phyloP scores from a whole-genome alignment of 2,888 invertebrate species.

The Agapetus fuscipes region DNA sequence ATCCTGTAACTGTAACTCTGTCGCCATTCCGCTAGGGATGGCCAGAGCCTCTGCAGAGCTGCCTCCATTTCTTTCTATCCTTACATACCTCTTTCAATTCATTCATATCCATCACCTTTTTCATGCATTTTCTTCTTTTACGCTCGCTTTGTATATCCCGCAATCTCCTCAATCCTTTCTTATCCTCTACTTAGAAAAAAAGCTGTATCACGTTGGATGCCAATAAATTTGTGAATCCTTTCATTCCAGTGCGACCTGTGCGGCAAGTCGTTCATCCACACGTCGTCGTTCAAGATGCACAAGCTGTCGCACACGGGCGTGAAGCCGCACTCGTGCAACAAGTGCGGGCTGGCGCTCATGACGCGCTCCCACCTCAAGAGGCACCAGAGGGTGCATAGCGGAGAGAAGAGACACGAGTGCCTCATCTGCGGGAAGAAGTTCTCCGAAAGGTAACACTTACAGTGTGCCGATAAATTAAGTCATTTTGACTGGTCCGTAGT shows the following conservation, averaged over 20 bases:
- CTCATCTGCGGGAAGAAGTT: constrained; percentile 48
- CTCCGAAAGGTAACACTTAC: constrained; percentile 39
- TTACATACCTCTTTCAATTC: no score
- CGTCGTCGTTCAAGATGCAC: constrained; percentile 62
- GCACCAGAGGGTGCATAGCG: constrained; percentile 56
- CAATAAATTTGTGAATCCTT: no score
- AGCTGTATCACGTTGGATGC: no score
- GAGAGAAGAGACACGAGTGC: constrained; percentile 52
- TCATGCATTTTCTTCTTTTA: no score
- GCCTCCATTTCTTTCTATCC: no score
- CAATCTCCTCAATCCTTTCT: no score
- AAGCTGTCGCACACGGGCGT: constrained; percentile 53
- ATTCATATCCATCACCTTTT: no score
- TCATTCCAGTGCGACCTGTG: constrained; percentile 45
- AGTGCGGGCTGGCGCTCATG: constrained; percentile 51
- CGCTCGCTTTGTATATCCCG: no score
- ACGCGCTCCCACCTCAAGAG: constrained; percentile 58
- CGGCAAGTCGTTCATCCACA: constrained; percentile 57
- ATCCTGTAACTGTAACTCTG: no score
- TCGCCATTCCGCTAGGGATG: no score
- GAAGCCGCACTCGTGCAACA: constrained; percentile 49
- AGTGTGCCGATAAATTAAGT: background rate
- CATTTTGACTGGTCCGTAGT: background rate
- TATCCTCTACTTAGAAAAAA: no score
- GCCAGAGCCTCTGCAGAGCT: no score